Evolutionary conservation across 2,888 invertebrate species (phyloP), one percentile per base, ranked within the genome.

Genomic region (Drosophila longiperda): DNA sequence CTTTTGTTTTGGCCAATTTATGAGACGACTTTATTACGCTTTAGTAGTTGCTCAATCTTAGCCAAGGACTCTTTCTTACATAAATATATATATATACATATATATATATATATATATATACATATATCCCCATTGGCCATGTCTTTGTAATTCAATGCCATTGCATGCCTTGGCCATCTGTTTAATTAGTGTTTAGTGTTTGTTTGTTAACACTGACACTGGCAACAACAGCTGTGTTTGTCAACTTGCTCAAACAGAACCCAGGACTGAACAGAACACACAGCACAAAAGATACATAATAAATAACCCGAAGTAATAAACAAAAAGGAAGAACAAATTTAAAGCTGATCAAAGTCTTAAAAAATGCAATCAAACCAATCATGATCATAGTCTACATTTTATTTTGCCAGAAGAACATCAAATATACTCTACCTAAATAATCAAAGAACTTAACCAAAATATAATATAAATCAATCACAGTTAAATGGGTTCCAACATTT

Each of bases 201-300:
- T 54, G n/a, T 17, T 36, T 54, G 38, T 42, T 40, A 48, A 45
- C 45, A 45, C 45, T 36, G 59, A 26, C 48, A 42, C 12, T 48
- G 75, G 57, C 69, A 77, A 69, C 89, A 83, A 69, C 89, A 83
- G 87, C 89, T 87, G 83, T 78, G 84, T 74, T 76, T 59, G 49
- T 58, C 75, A 79, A 68, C 68, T 23, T 29, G 32, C 1, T 40
- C 17, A 52, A 53, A 78, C 36, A 36, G 53, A 54, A 23, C 9
- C 20, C 23, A 45, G 8, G 23, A 11, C 29, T 32, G 36, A 36
- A 50, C 48, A 40, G 38, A 59, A 62, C 34, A 48, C 17, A 29
- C 33, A 50, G 26, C 45, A 52, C 4, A 36, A 38, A n/a, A 40
- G 20, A 32, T 32, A 55, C 23, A 17, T 1, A 57, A 34, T 17